Base-by-base conservation (phyloP, 37 sponge, comb jelly and placozoan genomes). In the Oopsacas minuta region DNA sequence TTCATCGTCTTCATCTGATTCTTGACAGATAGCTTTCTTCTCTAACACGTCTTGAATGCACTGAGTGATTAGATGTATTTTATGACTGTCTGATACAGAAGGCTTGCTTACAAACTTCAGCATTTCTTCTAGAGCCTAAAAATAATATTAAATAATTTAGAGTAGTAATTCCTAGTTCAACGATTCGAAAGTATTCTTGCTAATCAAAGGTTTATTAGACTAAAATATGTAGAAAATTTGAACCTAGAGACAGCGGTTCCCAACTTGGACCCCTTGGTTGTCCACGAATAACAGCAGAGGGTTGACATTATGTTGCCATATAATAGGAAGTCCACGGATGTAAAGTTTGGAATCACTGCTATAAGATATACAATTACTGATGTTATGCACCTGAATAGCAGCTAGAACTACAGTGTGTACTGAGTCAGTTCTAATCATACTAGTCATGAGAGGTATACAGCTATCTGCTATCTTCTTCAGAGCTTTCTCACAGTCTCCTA, bases 401-500 rank as follows among this genome's bases (percentile, higher is more conserved):
- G 75, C 75, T 12, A 61, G 75, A 3, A 61, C 75, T 3, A 61
- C 75, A 32, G 75, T 61, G 75, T 61, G 28, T 34, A 25, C 75
- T 3, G 75, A 61, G 75, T 61, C 75, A 10, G 75, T 61, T n/a
- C 75, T 25, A 25, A 61, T 61, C 75, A 61, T 61, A 12, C 75
- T 61, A 34, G 75, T 61, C 32, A 61, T 12, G 28, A 10, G 20
- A 61, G 75, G 75, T 12, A 61, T 12, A 34, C 28, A 61, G 75
- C 75, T n/a, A 34, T 61, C 75, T 20, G 75, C 75, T 25, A 61
- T 61, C 75, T 61, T 61, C 75, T 12, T 61, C 75, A 61, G 75
- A 25, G 75, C 75, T n/a, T 61, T 61, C 32, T 61, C 75, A 34
- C 75, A 61, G 75, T 61, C 75, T 34, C 75, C 75, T 34, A 61